Conservation (phyloP, 2,888 invertebrate genomes). For the Phengaris alcon region DNA sequence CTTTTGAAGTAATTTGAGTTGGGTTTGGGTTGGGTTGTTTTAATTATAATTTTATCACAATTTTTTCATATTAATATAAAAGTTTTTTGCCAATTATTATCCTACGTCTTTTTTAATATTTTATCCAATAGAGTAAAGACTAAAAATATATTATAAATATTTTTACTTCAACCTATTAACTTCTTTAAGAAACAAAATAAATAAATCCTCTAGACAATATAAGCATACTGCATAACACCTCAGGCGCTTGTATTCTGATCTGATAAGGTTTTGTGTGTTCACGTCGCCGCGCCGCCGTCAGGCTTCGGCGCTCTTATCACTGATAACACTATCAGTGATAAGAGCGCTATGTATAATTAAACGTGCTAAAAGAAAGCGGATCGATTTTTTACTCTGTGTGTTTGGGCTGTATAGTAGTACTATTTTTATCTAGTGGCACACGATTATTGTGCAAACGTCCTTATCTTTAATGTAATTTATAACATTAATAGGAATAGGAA, state of each 20-base stretch:
- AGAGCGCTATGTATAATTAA: neutral
- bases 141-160: neutral
- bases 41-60: no score
- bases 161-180: neutral
- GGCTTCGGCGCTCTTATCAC: neutral
- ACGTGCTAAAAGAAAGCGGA: slow-evolving; percentile 1
- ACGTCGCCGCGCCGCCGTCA: slow-evolving; percentile 4
- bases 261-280: neutral
- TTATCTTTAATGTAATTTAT: no score
- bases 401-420: neutral
- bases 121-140: no score
- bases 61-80: no score
- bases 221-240: neutral
- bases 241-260: neutral
- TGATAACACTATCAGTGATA: slow-evolving; percentile 6
- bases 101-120: no score
- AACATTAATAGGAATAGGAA: no score
- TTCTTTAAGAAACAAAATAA: neutral
- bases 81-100: no score
- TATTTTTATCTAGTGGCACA: no score
- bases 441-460: no score
- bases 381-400: neutral
- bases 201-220: neutral
- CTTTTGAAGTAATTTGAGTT: no score
- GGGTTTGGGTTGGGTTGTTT: no score